These are phyloP conservation scores for Ellobium chinense DNA, from an alignment of 2,888 invertebrate genomes.

Conservation along the genomic window DNA sequence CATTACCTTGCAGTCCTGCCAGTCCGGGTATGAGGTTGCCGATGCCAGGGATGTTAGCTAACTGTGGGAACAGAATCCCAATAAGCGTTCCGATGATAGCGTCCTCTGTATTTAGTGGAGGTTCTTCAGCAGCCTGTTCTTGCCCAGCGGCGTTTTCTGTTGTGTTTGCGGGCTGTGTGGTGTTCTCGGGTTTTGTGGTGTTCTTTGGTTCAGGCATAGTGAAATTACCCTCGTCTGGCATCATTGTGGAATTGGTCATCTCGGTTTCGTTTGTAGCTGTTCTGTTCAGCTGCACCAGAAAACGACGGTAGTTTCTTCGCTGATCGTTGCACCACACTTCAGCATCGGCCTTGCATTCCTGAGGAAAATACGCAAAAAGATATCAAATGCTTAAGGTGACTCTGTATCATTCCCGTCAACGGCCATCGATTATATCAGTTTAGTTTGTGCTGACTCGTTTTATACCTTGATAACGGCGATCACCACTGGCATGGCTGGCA, in stretches of 20 bases:
- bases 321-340: slow-evolving; percentile 12
- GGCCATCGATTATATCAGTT: too few relatives aligned
- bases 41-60: not conserved
- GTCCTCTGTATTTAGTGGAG: not conserved
- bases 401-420: too few relatives aligned
- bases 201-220: not conserved
- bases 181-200: not conserved
- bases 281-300: not conserved
- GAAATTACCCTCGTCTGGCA: not conserved
- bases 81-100: not conserved
- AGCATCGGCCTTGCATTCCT: not conserved
- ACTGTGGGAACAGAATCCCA: not conserved
- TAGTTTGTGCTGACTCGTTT: too few relatives aligned
- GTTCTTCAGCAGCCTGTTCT: not conserved
- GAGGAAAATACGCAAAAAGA: too few relatives aligned
- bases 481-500: too few relatives aligned
- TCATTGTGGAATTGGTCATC: not conserved
- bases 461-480: too few relatives aligned
- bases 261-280: not conserved
- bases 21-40: not conserved
- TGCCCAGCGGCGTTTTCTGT: not conserved
- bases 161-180: not conserved
- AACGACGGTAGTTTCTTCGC: not conserved
- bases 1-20: not conserved
- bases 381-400: too few relatives aligned